Conservation (phyloP, 2,888 invertebrate species). For the Pycnomerus fuliginosus region DNA sequence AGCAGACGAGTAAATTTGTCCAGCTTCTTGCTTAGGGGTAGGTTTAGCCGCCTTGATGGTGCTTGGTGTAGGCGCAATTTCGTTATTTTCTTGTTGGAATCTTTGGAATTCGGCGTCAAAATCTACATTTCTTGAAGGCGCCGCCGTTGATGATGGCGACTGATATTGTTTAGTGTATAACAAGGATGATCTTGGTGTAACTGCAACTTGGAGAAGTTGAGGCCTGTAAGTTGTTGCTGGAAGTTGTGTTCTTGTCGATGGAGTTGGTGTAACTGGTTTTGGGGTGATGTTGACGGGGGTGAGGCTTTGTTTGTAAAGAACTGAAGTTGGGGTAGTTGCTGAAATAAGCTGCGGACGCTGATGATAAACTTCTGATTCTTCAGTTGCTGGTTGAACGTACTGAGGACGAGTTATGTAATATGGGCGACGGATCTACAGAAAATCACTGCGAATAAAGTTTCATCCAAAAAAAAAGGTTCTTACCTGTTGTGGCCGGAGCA, state of each 20-base stretch:
- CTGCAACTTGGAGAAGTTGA: conserved; percentile 59
- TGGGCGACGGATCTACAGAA: conserved; percentile 47
- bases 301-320: conserved; percentile 47
- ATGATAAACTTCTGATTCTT: conserved; percentile 36
- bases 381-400: conserved; percentile 38
- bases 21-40: conserved; percentile 46
- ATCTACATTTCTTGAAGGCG: conserved; percentile 54
- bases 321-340: conserved; percentile 55
- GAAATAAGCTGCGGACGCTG: conserved; percentile 50
- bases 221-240: conserved; percentile 69
- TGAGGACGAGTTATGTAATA: conserved; percentile 48
- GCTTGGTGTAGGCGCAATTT: conserved; percentile 56
- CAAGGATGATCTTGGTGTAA: conserved; percentile 58
- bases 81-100: conserved; percentile 67
- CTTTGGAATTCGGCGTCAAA: conserved; percentile 75
- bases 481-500: conserved; percentile 49
- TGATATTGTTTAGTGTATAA: conserved; percentile 45
- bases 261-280: conserved; percentile 56
- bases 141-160: conserved; percentile 42
- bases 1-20: conserved; percentile 75
- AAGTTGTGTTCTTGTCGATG: conserved; percentile 53
- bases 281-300: conserved; percentile 62
- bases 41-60: conserved; percentile 50
- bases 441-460: background rate
- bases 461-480: conserved; percentile 6